Base-by-base conservation (phyloP, 2,888 invertebrate species). In the Caenorhabditis japonica region DNA sequence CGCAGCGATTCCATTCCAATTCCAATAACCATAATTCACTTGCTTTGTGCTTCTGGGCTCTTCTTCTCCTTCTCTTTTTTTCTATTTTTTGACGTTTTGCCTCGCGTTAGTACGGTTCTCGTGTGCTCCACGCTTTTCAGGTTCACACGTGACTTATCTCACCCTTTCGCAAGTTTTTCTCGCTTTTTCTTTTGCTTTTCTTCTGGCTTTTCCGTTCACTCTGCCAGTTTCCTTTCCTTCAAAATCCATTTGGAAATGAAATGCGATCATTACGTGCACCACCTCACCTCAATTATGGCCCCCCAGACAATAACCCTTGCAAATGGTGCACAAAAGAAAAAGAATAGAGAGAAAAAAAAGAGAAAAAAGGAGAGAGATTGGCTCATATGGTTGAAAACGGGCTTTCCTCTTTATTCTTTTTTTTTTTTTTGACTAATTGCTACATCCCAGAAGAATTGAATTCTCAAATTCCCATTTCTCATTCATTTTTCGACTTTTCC, bases 71-170 rank as follows among this genome's bases (percentile, higher is more conserved):
- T 53, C 36, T 71, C 41, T 55, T 51, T 34, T 62, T 41, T 15
- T 56, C n/a, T n/a, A n/a, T n/a, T n/a, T n/a, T n/a, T n/a, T n/a
- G n/a, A n/a, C n/a, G n/a, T n/a, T n/a, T n/a, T 61, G 41, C 49
- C 23, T 43, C 39, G 64, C 46, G 46, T 58, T 52, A 43, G 41
- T 46, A 41, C 43, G 49, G 38, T 15, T 39, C 33, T 34, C 33
- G 19, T 33, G 27, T 19, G 39, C 30, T 46, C 25, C 23, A 34
- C 43, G n/a, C 39, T 36, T 33, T 59, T 30, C 53, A 75, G 73
- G 72, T 94, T 62, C 94, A 94, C 88, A 52, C 56, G 62, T 62
- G 43, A 47, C 51, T 62, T 46, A 56, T 58, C 56, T 39, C 36
- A 21, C 38, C 43, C 27, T 41, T 25, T 19, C 34, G n/a, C 33